Percentiles rank a stretch among this genome's conserved stretches.
Conservation (phyloP, 2,797 vertebrate species). For the Australoheros facetus region DNA sequence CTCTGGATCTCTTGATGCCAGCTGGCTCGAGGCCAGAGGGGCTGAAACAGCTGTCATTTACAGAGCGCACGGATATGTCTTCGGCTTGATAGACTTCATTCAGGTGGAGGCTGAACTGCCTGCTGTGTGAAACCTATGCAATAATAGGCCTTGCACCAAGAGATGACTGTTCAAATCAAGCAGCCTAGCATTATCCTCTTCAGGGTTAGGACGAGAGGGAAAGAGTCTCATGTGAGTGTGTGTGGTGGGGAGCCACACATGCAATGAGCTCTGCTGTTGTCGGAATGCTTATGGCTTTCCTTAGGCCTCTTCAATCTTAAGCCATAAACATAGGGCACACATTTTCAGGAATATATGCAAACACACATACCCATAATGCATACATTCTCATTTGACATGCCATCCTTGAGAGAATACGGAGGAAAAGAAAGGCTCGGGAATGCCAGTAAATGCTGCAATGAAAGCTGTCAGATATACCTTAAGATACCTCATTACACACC, state of each 20-base stretch:
- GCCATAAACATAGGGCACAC: constrained; percentile 41
- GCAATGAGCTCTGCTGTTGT: constrained; percentile 14
- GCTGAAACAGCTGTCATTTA: constrained; percentile 74
- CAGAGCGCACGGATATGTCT: constrained; percentile 38
- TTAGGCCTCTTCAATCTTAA: constrained; percentile 41
- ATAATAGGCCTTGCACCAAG: constrained; percentile 68
- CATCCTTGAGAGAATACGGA: constrained; percentile 37
- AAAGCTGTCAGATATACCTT: constrained; percentile 54
- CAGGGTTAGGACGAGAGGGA: constrained; percentile 53
- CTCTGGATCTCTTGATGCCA: constrained; percentile 55
- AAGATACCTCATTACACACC: constrained; percentile 64
- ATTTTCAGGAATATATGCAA: constrained; percentile 30
- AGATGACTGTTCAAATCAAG: constrained; percentile 76
- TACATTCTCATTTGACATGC: not conserved
- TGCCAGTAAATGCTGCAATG: constrained; percentile 51
- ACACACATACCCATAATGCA: not conserved
- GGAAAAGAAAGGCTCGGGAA: constrained; percentile 24
- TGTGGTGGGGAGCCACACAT: constrained; percentile 5
- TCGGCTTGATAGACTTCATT: constrained; percentile 60
- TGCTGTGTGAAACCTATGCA: constrained; percentile 73
- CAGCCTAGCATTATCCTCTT: constrained; percentile 78
- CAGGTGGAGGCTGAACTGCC: constrained; percentile 68
- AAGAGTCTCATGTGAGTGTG: constrained; percentile 17
- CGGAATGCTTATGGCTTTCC: constrained; percentile 14
- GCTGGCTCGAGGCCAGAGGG: constrained; percentile 64